Base-by-base conservation (phyloP, 2,113 vertebrate species). In the Phylloscopus trochilus region DNA sequence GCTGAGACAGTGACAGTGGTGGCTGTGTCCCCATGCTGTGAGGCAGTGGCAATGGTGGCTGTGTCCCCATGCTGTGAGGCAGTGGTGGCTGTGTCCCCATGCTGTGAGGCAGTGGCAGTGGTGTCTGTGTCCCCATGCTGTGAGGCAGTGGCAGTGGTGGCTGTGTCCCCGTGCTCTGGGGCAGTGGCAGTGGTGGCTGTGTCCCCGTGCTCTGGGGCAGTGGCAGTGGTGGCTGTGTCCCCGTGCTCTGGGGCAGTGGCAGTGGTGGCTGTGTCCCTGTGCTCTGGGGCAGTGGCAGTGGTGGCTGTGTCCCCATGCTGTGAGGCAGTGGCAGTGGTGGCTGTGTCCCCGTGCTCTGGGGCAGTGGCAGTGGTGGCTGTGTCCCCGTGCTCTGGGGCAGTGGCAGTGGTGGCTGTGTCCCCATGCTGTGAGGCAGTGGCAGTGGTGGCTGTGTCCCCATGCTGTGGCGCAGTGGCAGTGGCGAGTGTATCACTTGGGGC, bases 401-500 rank as follows among this genome's bases (percentile, higher is more conserved):
- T 24, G 63, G 8, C 23, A 26, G 12, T 13, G 64, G 15, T 46
- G 44, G 13, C 11, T 7, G 64, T 47, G 64, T 67, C 64, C 18
- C 64, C 1, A 0, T 22, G 31, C 21, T 9, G 7, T 24, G 63
- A 2, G 63, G 22, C 47, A 47, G 47, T 49, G 49, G 47, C 47
- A 49, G 22, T 49, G 47, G 22, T 7, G 15, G 18, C 5, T 0
- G 12, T 4, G 12, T 56, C 35, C 37, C 37, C 37, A 39, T 39
- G 37, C 37, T 39, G 37, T 39, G 37, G 37, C 18, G 4, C 62
- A 44, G 20, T 33, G 27, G 4, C 62, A 44, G 20, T 33, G 28
- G 41, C 11, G 62, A 4, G 4, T 0, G 8, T 4, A 9, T 56
- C 35, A 4, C 20, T 9, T 9, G 7, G 10, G 18, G 8, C 3